These are phyloP conservation scores for Coronaproctus castanopsis DNA, from an alignment of 2,888 invertebrate genomes.

Conservation along the genomic window DNA sequence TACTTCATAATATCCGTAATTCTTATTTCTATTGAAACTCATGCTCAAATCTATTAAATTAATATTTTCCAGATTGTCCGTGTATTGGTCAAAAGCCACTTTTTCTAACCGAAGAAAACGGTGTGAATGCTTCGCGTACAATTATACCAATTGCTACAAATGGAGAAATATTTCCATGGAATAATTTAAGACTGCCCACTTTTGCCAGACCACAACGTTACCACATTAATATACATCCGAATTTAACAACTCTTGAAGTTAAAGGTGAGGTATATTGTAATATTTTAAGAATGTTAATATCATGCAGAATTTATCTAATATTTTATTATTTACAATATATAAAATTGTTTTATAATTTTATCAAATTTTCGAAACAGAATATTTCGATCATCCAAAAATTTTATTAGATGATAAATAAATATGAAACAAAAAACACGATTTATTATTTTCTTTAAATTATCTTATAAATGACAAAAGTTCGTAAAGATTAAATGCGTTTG, in stretches of 20 bases:
- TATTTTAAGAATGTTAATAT: too few relatives aligned
- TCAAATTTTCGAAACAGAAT: not conserved
- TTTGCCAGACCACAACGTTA: constrained; percentile 64
- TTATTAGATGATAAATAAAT: not conserved
- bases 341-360: not conserved
- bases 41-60: too few relatives aligned
- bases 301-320: too few relatives aligned
- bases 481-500: too few relatives aligned
- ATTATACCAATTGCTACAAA: constrained; percentile 48
- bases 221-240: constrained; percentile 76
- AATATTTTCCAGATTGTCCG: constrained; percentile 37
- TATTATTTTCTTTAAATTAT: too few relatives aligned
- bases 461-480: too few relatives aligned
- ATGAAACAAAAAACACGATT: too few relatives aligned
- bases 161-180: constrained; percentile 58
- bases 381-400: not conserved
- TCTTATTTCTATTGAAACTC: too few relatives aligned
- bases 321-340: too few relatives aligned
- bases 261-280: constrained; percentile 44
- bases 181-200: constrained; percentile 52
- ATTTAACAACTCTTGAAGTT: constrained; percentile 70
- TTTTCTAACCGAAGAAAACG: constrained; percentile 37
- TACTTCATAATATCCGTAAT: too few relatives aligned
- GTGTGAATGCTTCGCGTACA: constrained; percentile 37
- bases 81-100: constrained; percentile 44